Evolutionary conservation across 2,888 invertebrate species (phyloP).

Genomic region (Ditula angustiorana): DNA sequence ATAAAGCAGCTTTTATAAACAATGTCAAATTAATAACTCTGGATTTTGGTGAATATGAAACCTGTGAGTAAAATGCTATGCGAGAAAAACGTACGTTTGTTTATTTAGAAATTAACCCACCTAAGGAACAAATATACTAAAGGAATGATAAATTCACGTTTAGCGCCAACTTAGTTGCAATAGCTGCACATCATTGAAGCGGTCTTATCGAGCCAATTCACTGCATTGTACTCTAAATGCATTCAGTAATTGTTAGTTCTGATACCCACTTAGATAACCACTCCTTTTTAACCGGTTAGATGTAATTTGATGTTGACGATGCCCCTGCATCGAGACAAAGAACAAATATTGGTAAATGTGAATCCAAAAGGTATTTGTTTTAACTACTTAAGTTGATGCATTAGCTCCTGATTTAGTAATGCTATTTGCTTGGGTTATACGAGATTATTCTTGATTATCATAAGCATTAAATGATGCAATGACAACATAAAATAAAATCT

Average conservation of each 20-base stretch:
- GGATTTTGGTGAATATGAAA: background rate
- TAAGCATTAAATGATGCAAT: too few species aligned
- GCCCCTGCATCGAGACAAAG: conserved; percentile 37
- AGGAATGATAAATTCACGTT: conserved; percentile 32
- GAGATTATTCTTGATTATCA: background rate
- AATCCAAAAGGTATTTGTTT: conserved; percentile 4
- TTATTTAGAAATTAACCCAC: conserved; percentile 13
- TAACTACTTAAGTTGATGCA: conserved; percentile 8
- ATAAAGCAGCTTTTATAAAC: background rate
- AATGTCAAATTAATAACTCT: background rate
- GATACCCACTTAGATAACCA: conserved; percentile 69
- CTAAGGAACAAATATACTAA: background rate
- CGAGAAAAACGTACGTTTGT: background rate
- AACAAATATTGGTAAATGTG: conserved; percentile 31
- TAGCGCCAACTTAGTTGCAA: conserved; percentile 46
- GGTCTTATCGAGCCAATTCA: conserved; percentile 32
- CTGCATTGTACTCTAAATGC: conserved; percentile 44
- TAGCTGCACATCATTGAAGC: conserved; percentile 48
- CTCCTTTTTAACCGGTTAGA: conserved; percentile 45
- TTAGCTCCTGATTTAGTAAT: background rate
- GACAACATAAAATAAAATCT: too few species aligned
- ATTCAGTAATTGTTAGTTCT: conserved; percentile 60
- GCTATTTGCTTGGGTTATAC: background rate
- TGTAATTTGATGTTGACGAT: conserved; percentile 42
- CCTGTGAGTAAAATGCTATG: background rate